These are phyloP conservation scores for Stratiolaelaps scimitus DNA, from an alignment of 1,140 invertebrate genomes.

Conservation along the genomic window DNA sequence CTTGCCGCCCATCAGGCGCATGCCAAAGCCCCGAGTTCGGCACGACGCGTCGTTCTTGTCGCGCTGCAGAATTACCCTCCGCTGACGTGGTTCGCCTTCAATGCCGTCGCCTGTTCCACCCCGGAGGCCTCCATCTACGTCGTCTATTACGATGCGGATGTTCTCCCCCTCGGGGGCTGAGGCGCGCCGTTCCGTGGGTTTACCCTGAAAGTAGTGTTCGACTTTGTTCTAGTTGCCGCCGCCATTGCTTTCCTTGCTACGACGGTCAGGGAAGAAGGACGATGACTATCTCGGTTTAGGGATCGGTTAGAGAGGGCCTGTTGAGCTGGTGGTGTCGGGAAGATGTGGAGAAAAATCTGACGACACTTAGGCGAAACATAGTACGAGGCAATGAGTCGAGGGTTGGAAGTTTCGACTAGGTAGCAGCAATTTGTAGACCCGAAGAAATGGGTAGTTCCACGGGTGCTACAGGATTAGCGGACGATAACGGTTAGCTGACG, in stretches of 20 bases:
- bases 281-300: background rate
- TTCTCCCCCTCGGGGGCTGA: constrained; percentile 67
- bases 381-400: background rate
- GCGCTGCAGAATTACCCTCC: constrained; percentile 34
- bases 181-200: constrained; percentile 34
- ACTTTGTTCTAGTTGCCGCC: no score
- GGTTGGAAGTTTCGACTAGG: no score
- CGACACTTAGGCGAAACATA: background rate
- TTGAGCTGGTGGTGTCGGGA: background rate
- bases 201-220: background rate
- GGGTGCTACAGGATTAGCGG: no score
- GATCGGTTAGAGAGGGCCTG: background rate
- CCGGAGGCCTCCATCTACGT: constrained; percentile 55
- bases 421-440: no score
- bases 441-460: no score
- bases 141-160: constrained; percentile 81
- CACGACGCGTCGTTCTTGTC: constrained; percentile 32
- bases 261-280: constrained; percentile 5
- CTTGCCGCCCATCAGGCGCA: constrained; percentile 82
- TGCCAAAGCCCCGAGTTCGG: constrained; percentile 66
- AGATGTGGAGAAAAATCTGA: background rate
- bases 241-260: no score
- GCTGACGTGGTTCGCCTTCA: constrained; percentile 43
- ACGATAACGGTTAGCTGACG: no score
- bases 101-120: constrained; percentile 39